Percentiles rank a stretch among this genome's conserved stretches.
Conservation (phyloP, 2,797 vertebrate genomes). For the Distichodus sexfasciatus region DNA sequence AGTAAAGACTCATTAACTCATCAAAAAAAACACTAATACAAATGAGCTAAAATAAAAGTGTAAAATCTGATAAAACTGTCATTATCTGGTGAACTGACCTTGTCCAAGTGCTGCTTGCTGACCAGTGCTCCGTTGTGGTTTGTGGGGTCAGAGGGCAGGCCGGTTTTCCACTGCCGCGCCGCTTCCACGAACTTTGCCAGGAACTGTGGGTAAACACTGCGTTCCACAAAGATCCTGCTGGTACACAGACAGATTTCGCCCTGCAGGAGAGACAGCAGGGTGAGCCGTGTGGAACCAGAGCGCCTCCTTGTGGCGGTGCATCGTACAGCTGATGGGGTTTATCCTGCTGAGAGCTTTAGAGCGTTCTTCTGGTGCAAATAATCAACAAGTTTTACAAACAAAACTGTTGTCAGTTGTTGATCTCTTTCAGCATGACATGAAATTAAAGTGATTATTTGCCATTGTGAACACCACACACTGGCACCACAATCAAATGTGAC, state of each 20-base stretch:
- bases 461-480: no score
- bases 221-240: slow-evolving; percentile 94
- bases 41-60: background rate
- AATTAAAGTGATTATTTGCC: no score
- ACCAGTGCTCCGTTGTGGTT: slow-evolving; percentile 86
- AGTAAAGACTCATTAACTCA: no score
- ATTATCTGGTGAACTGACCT: slow-evolving; percentile 68
- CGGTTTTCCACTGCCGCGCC: slow-evolving; percentile 86
- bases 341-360: no score
- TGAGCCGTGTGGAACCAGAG: background rate
- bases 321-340: background rate
- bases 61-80: background rate
- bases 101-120: slow-evolving; percentile 91
- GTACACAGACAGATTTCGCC: slow-evolving; percentile 97
- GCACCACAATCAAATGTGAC: no score
- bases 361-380: no score
- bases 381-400: no score
- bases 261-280: slow-evolving; percentile 59
- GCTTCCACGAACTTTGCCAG: slow-evolving; percentile 87
- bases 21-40: no score
- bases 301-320: slow-evolving; percentile 6
- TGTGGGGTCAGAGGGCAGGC: slow-evolving; percentile 79
- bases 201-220: slow-evolving; percentile 83
- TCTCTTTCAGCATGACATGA: no score
- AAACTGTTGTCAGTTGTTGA: no score